Evolutionary conservation across 2,797 vertebrate species (phyloP).

Genomic region (Florisuga fusca): DNA sequence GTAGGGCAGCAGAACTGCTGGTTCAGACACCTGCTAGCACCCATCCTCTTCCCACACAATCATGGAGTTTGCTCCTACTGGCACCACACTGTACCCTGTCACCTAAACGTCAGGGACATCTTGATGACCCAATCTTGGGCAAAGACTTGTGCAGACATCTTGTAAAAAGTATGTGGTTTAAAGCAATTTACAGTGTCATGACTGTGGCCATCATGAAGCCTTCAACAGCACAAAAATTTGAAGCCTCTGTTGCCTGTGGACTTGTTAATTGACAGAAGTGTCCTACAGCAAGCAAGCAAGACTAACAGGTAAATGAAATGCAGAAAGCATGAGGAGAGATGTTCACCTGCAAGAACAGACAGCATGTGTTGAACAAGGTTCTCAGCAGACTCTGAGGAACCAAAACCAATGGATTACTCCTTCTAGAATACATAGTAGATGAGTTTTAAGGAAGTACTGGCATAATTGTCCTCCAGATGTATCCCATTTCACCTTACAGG

Average conservation of each 20-base stretch:
- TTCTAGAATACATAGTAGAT: neutral
- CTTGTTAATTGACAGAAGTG: neutral
- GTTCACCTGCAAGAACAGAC: neutral
- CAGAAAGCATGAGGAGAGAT: neutral
- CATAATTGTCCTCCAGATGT: neutral
- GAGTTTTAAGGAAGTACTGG: neutral
- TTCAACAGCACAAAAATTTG: neutral
- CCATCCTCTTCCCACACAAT: neutral
- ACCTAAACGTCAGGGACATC: neutral
- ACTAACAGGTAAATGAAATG: neutral
- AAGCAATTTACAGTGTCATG: neutral
- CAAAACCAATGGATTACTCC: neutral
- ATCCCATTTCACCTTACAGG: neutral
- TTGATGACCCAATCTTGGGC: fast-evolving
- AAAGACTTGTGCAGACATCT: neutral
- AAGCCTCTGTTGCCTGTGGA: neutral
- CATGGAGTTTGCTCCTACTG: neutral
- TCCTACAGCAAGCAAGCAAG: neutral
- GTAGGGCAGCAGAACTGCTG: neutral
- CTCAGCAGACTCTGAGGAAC: neutral
- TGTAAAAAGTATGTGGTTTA: neutral
- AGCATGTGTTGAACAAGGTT: neutral
- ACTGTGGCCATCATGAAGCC: neutral
- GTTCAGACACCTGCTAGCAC: neutral
- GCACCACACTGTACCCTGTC: neutral